These are phyloP conservation scores for Catagonus wagneri DNA, from an alignment of 2,113 vertebrate species.

Conservation along the genomic window DNA sequence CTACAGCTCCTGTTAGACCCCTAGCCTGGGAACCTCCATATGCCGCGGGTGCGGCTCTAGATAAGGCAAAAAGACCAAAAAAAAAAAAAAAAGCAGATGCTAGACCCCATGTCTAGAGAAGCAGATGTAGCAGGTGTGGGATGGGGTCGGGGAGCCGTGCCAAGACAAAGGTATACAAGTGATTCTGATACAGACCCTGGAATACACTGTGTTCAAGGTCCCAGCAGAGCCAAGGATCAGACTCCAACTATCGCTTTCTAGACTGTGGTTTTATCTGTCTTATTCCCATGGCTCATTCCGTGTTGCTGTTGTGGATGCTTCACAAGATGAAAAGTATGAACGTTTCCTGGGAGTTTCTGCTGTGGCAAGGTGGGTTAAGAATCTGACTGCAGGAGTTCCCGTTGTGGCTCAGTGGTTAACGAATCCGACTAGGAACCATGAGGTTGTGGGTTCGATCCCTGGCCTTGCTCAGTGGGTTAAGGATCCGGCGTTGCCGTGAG, in stretches of 20 bases:
- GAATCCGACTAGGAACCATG: no score
- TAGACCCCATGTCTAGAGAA: not conserved
- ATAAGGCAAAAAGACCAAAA: no score
- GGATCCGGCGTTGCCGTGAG: no score
- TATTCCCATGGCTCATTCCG: not conserved
- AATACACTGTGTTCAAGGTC: not conserved
- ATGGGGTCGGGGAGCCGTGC: not conserved
- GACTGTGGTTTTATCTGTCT: not conserved
- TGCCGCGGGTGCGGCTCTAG: no score
- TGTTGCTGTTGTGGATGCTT: no score
- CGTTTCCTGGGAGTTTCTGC: not conserved
- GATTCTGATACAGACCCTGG: not conserved
- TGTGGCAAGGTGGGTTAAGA: no score
- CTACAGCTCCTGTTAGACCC: no score
- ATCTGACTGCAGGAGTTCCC: no score
- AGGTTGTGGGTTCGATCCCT: no score
- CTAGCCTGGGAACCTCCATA: no score
- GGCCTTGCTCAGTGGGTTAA: no score
- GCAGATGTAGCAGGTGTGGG: not conserved
- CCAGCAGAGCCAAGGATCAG: not conserved
- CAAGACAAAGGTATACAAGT: not conserved
- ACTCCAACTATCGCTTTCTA: not conserved
- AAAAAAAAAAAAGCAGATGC: not conserved
- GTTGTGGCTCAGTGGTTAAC: no score
- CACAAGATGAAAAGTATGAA: not conserved